Percentiles rank a stretch among this genome's conserved stretches.
These are phyloP conservation scores for Tricholauxania praeusta DNA, from an alignment of 2,888 invertebrate genomes.

Conservation along the genomic window DNA sequence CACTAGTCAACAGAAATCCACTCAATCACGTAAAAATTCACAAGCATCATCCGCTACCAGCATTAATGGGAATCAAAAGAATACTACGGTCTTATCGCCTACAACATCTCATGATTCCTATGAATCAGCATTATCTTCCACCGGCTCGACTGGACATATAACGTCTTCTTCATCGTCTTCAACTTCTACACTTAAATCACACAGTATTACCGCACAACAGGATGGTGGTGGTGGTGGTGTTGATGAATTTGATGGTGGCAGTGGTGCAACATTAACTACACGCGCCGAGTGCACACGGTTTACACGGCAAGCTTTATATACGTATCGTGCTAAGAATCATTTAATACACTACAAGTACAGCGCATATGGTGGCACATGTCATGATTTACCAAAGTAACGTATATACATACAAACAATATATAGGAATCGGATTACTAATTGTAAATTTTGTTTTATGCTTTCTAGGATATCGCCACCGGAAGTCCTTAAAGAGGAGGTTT, in stretches of 20 bases:
- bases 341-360: constrained; percentile 92
- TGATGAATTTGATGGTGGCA: constrained; percentile 47
- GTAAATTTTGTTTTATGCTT: constrained; percentile 2
- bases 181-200: constrained; percentile 59
- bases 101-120: constrained; percentile 61
- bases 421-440: not conserved
- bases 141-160: constrained; percentile 21
- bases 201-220: constrained; percentile 59
- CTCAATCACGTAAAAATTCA: constrained; percentile 60
- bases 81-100: constrained; percentile 49
- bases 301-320: constrained; percentile 74
- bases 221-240: not conserved
- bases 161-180: constrained; percentile 53
- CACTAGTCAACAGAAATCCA: constrained; percentile 49
- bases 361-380: constrained; percentile 87
- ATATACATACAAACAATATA: not conserved
- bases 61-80: constrained; percentile 26
- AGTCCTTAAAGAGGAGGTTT: constrained; percentile 83
- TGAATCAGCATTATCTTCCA: constrained; percentile 57
- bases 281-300: constrained; percentile 70
- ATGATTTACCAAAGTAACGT: constrained; percentile 83
- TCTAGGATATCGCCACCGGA: constrained; percentile 69
- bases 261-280: constrained; percentile 42
- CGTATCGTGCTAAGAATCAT: constrained; percentile 90
- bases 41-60: constrained; percentile 54